Evolutionary conservation across 2,888 invertebrate species (phyloP), one percentile per base, ranked within the genome.

Genomic region (Ypsolopha scabrella): DNA sequence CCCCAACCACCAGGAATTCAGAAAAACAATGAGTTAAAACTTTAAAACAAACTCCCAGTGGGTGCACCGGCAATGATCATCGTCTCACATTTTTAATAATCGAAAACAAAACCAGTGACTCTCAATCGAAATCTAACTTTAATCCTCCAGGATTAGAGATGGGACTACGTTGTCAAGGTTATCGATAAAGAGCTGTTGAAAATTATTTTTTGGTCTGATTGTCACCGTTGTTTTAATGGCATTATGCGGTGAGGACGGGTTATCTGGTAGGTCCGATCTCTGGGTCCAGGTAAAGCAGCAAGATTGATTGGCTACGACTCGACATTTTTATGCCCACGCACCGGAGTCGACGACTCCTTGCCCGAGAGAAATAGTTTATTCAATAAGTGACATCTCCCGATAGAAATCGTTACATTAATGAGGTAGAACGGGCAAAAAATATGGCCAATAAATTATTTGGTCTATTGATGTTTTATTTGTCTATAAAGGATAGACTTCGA

Each of bases 161-260:
- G 61, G 55, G 58, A 70, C 55, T 70, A 55, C 51, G 14, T 13
- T 43, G n/a, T 43, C 11, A 43, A 43, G 50, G 39, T 50, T 58
- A 64, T 64, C 64, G 70, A 69, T 72, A 70, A 72, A 74, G 73
- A 81, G 75, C 79, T 80, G 81, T 83, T 80, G 78, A 78, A 81
- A 79, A 81, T 75, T 72, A 76, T 79, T 83, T 82, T 83, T 83
- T 82, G 78, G 77, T 80, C 67, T 75, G 75, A 80, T 83, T 85
- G 86, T 86, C 86, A 85, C 85, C 83, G 85, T 85, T 86, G 86
- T 83, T 83, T 86, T 85, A 86, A 85, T 86, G 86, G 83, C 74
- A 83, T 82, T 85, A 83, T 81, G 85, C 81, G 80, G 77, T 71
- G 79, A 78, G 72, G 83, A 80, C 81, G 83, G 83, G 83, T 85